Base-by-base conservation (phyloP, 2,797 vertebrate species). In the Percopsis omiscomaycus region DNA sequence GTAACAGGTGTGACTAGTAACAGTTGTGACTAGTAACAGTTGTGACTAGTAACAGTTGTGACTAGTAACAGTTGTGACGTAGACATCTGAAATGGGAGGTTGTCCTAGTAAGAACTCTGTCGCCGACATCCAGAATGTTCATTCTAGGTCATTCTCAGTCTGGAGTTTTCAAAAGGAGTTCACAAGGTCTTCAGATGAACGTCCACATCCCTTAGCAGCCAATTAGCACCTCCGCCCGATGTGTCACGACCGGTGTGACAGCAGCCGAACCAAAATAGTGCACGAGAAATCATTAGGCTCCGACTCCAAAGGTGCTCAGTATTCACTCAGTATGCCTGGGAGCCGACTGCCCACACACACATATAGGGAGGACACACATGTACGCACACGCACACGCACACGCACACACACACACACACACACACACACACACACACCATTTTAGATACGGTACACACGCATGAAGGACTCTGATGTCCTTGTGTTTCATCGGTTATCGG, bases 401-500 rank as follows among this genome's bases (percentile, higher is more conserved):
- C 14, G 48, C 46, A 14, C 45, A 48, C 47, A 22, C 22, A 22
- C 22, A 22, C 22, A 22, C 46, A 12, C 30, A 48, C 57, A 28
- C 51, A 22, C 32, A 9, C 45, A 3, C 14, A 55, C 46, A 14
- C 45, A 48, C 47, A 59, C 9, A 5, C 61, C 22, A 22, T 22
- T 22, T 22, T 22, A 22, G 22, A 22, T 22, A 22, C 22, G 22
- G 22, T 22, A 28, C 48, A 51, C 12, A 62, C 9, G 59, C 47
- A 30, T 12, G 48, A 54, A 46, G 55, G 37, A 69, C 75, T 71
- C 59, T 55, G 64, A 68, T 77, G 72, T 58, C 59, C 59, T 66
- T 68, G 70, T 61, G 68, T 79, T 83, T 80, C 74, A 75, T 78
- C 71, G 72, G 49, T 84, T 74, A 75, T 78, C 71, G 72, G 49